These are phyloP conservation scores for Autographa pulchrina DNA, from an alignment of 2,888 invertebrate genomes.

Conservation along the genomic window DNA sequence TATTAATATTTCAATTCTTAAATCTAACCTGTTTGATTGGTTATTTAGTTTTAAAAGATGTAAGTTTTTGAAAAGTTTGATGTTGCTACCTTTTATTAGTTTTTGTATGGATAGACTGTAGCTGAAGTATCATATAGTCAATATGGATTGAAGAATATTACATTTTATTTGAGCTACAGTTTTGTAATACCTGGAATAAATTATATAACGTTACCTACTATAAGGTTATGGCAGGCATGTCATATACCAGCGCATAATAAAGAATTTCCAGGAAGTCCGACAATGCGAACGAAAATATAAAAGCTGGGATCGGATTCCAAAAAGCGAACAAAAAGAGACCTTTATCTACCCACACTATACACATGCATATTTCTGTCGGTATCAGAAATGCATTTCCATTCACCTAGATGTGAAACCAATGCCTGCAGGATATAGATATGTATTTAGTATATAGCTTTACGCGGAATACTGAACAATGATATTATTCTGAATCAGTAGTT, in stretches of 20 bases:
- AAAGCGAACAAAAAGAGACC: not conserved
- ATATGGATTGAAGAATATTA: too few species aligned
- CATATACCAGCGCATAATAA: not conserved
- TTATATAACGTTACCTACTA: too few species aligned
- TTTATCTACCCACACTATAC: not conserved
- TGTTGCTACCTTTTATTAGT: too few species aligned
- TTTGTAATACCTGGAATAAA: too few species aligned
- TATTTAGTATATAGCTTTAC: not conserved
- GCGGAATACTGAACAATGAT: not conserved
- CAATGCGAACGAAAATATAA: not conserved
- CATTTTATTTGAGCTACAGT: too few species aligned
- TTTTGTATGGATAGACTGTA: too few species aligned
- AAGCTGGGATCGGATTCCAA: not conserved
- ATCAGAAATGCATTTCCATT: not conserved
- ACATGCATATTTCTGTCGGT: not conserved
- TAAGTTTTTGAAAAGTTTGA: too few species aligned
- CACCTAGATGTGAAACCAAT: constrained; percentile 1
- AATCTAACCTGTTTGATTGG: not conserved
- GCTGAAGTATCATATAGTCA: too few species aligned
- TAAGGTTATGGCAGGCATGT: not conserved
- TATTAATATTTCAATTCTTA: too few species aligned
- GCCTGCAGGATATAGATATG: constrained; percentile 2
- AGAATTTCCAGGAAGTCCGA: not conserved
- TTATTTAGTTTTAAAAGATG: too few species aligned
- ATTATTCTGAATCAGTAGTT: not conserved